Percentiles rank a stretch among this genome's conserved stretches.
Conservation (phyloP, 2,113 vertebrate species). For the Micromys minutus region DNA sequence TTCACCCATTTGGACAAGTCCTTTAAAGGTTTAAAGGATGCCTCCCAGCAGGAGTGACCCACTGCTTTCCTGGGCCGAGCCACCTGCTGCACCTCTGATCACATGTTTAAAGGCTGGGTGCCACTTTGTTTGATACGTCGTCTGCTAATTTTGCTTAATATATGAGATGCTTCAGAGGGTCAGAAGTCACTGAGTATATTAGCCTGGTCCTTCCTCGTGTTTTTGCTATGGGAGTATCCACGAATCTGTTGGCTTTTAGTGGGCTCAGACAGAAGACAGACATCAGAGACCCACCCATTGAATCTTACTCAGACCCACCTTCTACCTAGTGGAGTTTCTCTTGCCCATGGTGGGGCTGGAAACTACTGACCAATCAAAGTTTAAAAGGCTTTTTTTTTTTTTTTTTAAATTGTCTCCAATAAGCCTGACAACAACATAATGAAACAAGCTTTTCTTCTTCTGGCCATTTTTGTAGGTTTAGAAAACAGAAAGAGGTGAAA, state of each 20-base stretch:
- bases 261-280: neutral
- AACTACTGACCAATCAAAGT: neutral
- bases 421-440: neutral
- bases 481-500: conserved; percentile 21
- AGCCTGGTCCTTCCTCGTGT: neutral
- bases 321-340: neutral
- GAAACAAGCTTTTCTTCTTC: neutral
- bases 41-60: neutral
- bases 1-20: neutral
- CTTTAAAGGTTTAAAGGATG: neutral
- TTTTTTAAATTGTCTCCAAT: neutral
- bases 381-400: conserved; percentile 17
- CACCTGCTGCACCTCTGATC: neutral
- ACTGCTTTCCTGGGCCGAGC: too few species aligned
- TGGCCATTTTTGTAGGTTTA: conserved; percentile 41
- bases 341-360: neutral
- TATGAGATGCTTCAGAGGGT: rapidly evolving
- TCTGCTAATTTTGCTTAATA: too few species aligned
- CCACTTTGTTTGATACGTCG: neutral
- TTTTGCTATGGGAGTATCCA: neutral
- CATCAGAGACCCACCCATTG: neutral
- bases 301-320: neutral
- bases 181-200: rapidly evolving
- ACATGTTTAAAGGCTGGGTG: neutral
- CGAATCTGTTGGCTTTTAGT: neutral